Evolutionary conservation across 2,113 vertebrate species (phyloP), one percentile per base, ranked within the genome.

Genomic region (Plecotus auritus): DNA sequence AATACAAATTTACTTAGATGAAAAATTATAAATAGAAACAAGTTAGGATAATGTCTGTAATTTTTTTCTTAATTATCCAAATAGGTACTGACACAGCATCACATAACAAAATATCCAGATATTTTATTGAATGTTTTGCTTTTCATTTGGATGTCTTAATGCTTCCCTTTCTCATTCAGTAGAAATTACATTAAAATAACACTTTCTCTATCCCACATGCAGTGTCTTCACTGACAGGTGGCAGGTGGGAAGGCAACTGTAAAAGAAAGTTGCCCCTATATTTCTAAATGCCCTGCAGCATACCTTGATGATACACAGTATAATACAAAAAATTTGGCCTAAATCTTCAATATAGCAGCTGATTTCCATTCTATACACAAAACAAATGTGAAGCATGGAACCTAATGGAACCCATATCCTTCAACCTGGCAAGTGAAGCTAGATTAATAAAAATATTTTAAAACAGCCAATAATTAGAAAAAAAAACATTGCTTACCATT

Each of bases 391-490:
- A 90, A 93, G 89, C 97, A 49, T 76, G 76, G 40, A 81, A 45
- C 49, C n/a, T 86, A 30, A 47, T 37, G 70, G 64, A 85, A 35
- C 80, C 64, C 14, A 12, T 72, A 93, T 98, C 95, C 67, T 97
- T 98, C 97, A 98, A 95, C 70, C 80, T 88, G 67, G 96, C 97
- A 97, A 98, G 97, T 96, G 96, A 96, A 96, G 97, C 86, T 85
- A 98, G 96, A 98, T 97, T 97, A 98, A 96, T 94, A 97, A 95
- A 98, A 98, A 98, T 98, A 98, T 98, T 98, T 98, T 97, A 97
- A 97, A 98, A 98, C 97, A 98, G 97, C 88, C 98, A 98, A 98
- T 98, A 98, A 98, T 98, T 98, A 97, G 93, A n/a, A 97, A 97
- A 98, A 97, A 96, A 98, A 97, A 96, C 97, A 96, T 98, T 98